These are phyloP conservation scores for Lissocephala sabroskyi DNA, from an alignment of 2,888 invertebrate genomes.

Conservation along the genomic window DNA sequence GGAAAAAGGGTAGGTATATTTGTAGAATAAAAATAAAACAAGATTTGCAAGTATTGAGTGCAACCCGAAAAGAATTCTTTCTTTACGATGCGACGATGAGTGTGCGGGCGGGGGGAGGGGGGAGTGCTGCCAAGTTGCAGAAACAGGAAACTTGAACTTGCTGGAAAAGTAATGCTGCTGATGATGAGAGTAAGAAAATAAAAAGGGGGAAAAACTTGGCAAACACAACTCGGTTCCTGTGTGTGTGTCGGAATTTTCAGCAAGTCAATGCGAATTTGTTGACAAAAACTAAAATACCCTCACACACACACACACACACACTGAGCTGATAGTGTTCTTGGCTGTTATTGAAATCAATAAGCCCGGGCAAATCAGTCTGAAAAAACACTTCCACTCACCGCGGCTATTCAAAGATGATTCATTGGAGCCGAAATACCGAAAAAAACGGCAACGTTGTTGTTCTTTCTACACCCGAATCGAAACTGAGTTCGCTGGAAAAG, in stretches of 20 bases:
- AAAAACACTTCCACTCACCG: conserved; percentile 25
- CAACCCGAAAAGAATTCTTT: conserved; percentile 21
- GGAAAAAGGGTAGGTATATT: no score
- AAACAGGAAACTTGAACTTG: conserved; percentile 58
- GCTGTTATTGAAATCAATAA: no score
- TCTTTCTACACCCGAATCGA: conserved; percentile 40
- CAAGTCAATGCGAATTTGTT: no score
- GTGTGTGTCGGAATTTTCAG: no score
- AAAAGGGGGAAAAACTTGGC: no score
- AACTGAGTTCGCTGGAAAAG: conserved; percentile 61
- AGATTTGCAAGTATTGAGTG: conserved; percentile 60
- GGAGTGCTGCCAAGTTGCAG: conserved; percentile 22
- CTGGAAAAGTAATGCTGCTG: conserved; percentile 9
- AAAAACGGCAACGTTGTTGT: conserved; percentile 23
- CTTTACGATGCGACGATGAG: conserved; percentile 6
- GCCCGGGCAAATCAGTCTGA: no score
- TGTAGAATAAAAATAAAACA: conserved; percentile 25
- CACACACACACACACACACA: no score
- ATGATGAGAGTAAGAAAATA: conserved; percentile 6
- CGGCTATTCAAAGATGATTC: conserved; percentile 46
- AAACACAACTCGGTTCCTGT: no score
- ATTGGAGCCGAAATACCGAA: conserved; percentile 8
- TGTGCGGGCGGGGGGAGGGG: conserved; percentile 9
- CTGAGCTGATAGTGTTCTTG: not conserved
- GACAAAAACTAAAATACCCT: no score